Evolutionary conservation across 2,888 invertebrate genomes (phyloP).

Genomic region (Eurois occulta): DNA sequence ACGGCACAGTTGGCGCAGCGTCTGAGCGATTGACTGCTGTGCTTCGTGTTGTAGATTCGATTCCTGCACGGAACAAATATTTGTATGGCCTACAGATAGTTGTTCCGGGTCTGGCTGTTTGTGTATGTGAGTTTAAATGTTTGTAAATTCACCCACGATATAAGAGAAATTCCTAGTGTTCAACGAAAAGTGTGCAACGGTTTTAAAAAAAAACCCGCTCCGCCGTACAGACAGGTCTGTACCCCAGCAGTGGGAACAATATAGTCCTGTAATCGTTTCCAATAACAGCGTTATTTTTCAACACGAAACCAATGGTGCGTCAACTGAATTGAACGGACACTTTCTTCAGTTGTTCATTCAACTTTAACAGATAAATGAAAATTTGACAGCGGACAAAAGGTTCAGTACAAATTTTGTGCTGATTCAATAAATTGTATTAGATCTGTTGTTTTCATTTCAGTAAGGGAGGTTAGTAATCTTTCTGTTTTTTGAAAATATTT

Average conservation of each 20-base stretch:
- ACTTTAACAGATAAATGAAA: constrained; percentile 37
- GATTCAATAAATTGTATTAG: constrained; percentile 29
- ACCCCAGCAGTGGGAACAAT: not conserved
- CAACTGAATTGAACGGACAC: constrained; percentile 26
- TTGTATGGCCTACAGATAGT: no score
- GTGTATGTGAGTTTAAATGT: no score
- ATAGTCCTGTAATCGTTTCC: not conserved
- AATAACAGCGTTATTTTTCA: constrained; percentile 6
- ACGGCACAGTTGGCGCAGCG: no score
- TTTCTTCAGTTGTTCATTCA: constrained; percentile 25
- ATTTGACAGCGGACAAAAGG: constrained; percentile 11
- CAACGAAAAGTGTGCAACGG: no score
- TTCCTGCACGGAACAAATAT: no score
- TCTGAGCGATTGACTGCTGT: no score
- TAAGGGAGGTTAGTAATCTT: constrained; percentile 31
- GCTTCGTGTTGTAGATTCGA: no score
- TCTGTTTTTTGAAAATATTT: not conserved
- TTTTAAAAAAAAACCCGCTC: no score
- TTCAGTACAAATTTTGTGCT: constrained; percentile 1
- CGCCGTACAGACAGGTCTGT: not conserved
- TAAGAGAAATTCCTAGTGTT: no score
- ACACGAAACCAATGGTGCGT: constrained; percentile 12
- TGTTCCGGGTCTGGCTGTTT: no score
- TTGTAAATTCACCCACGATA: no score
- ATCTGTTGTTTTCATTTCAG: constrained; percentile 37